These are phyloP conservation scores for Eulemur rufifrons DNA, from an alignment of 2,113 vertebrate genomes.

Conservation along the genomic window DNA sequence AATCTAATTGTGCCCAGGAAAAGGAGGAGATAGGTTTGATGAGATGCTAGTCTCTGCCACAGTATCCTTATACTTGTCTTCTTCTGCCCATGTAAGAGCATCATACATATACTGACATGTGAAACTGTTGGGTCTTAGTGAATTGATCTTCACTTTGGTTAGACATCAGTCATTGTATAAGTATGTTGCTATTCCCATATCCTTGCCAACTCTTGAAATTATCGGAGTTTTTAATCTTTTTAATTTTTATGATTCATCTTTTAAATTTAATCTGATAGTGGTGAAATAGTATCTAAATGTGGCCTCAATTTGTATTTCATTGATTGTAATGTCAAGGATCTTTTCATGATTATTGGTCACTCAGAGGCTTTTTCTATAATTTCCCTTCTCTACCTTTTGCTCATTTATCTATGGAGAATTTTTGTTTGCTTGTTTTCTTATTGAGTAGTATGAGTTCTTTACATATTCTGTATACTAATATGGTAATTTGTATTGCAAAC, in stretches of 20 bases:
- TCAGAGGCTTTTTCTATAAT: background rate
- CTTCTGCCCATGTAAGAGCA: background rate
- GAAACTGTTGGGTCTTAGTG: background rate
- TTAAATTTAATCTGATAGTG: background rate
- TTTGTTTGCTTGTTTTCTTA: background rate
- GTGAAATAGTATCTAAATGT: background rate
- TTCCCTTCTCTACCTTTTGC: background rate
- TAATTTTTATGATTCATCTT: background rate
- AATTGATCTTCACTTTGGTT: background rate
- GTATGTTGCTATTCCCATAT: background rate
- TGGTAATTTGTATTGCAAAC: background rate
- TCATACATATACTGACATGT: background rate
- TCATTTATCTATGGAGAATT: background rate
- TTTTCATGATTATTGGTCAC: background rate
- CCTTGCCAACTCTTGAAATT: background rate
- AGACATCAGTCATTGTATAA: background rate
- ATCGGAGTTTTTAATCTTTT: background rate
- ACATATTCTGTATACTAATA: background rate
- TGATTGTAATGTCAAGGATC: background rate
- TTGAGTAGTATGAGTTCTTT: background rate
- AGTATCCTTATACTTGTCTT: background rate
- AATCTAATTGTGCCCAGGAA: background rate
- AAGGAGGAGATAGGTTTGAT: background rate
- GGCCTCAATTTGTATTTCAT: background rate
- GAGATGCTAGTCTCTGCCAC: background rate